Base-by-base conservation (phyloP, 2,888 invertebrate species). In the Archips xylosteana region DNA sequence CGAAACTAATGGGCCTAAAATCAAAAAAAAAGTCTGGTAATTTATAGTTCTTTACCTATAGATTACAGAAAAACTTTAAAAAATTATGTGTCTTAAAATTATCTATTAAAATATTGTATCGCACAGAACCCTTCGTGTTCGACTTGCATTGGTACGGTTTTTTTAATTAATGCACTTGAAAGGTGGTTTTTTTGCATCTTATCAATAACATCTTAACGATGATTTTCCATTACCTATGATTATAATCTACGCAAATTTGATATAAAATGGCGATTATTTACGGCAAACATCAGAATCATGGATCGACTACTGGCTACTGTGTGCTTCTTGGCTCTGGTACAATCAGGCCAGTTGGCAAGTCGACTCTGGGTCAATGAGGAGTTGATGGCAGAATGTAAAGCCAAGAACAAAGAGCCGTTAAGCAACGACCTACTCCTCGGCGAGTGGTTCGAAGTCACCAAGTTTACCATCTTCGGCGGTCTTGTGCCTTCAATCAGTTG, bases 211-310 rank as follows among this genome's bases (percentile, higher is more conserved):
- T 23, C 23, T 1, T 23, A 23, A 1, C 23, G 1, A 23, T 23
- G 23, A 23, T 23, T 0, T 23, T 23, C 23, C 23, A 23, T 23
- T 45, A 49, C 3, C n/a, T 49, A 51, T 13, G 51, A 51, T 51
- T 15, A 51, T 15, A 51, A 5, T n/a, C n/a, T 5, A n/a, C n/a
- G 3, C 36, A 49, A 15, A 5, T 32, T 32, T 32, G 12, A 10
- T 69, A 61, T 69, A 61, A 61, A 69, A 69, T 49, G 60, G 49
- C 49, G 45, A 60, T 69, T 23, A 57, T 3, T 57, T 32, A 12
- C 23, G 2, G 8, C 57, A 57, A 15, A 5, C 51, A 23, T 10
- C 32, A 57, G 12, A 63, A 63, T 47, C 63, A 63, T 63, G 63
- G 47, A 42, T 47, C 63, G 63, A 1, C 23, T 47, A 23, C 45